These are phyloP conservation scores for Strigamia crassipes DNA, from an alignment of 2,888 invertebrate genomes.

Conservation along the genomic window DNA sequence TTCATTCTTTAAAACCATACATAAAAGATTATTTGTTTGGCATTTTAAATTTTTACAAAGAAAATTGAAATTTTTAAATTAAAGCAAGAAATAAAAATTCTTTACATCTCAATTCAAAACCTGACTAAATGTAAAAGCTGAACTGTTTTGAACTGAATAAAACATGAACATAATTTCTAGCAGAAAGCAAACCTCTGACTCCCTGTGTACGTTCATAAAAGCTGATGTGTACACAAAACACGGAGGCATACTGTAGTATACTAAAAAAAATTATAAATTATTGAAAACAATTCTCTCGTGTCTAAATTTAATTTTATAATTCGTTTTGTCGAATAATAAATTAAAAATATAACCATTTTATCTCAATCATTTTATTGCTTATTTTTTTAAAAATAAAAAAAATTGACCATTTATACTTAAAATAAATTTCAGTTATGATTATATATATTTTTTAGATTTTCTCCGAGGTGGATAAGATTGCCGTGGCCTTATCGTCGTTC, in stretches of 20 bases:
- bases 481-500: neutral
- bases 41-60: neutral
- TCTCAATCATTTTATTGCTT: too few relatives aligned
- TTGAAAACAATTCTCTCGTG: too few relatives aligned
- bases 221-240: constrained; percentile 11
- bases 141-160: neutral
- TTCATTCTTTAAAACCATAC: too few relatives aligned
- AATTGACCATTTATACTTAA: too few relatives aligned
- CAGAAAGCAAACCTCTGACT: neutral
- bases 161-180: constrained; percentile 1
- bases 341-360: too few relatives aligned
- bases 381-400: too few relatives aligned
- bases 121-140: neutral
- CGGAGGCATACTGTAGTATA: neutral
- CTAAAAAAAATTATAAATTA: neutral
- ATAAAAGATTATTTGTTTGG: too few relatives aligned
- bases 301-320: too few relatives aligned
- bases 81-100: neutral
- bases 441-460: neutral
- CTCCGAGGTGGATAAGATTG: neutral
- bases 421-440: neutral
- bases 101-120: neutral
- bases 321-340: too few relatives aligned
- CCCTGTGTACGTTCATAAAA: neutral
- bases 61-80: neutral